Evolutionary conservation across 2,113 vertebrate genomes (phyloP), one percentile per base, ranked within the genome.

Genomic region (Sinocyclocheilus anophthalmus): DNA sequence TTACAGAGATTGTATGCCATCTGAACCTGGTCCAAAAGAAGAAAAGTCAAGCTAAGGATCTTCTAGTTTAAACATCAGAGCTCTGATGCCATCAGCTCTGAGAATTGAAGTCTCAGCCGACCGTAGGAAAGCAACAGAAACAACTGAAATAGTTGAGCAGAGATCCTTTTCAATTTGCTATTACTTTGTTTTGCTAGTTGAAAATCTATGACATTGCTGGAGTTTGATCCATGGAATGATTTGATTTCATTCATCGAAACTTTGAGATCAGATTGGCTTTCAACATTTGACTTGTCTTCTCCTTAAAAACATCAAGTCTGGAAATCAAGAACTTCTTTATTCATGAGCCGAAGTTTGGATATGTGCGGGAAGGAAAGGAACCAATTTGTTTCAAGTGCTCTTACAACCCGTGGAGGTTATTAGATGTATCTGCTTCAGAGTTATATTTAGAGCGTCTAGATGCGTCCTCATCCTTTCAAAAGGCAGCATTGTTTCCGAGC

Each of bases 371-470:
- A 37, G 72, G 50, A 30, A 86, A 86, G 82, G 5, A 81, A 76
- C 50, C 75, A 81, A 84, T 87, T 87, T 87, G 86, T 87, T 84
- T 84, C 76, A 84, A 87, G 88, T 72, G 72, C 77, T 82, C 83
- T 87, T 79, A 88, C 88, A 85, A 81, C 65, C 73, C 80, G 4
- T 61, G 81, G 70, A 81, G 88, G 85, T 87, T 89, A 89, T 89
- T 89, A 89, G 61, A 84, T 65, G 88, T 84, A 87, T 79, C 82
- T 82, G 77, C 57, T 81, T 61, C 48, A 76, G 61, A 70, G 82
- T 72, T 89, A 85, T 89, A 81, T 89, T 89, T 89, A 87, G 82
- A 82, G 82, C 55, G 53, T 84, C 77, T 88, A 77, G 50, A 87
- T 76, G 76, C 78, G 16, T 87, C 77, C 77, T 88, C 84, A 86